Percentiles rank a stretch among this genome's conserved stretches.
These are phyloP conservation scores for Poeciliopsis turneri DNA, from an alignment of 2,797 vertebrate genomes.

Conservation along the genomic window DNA sequence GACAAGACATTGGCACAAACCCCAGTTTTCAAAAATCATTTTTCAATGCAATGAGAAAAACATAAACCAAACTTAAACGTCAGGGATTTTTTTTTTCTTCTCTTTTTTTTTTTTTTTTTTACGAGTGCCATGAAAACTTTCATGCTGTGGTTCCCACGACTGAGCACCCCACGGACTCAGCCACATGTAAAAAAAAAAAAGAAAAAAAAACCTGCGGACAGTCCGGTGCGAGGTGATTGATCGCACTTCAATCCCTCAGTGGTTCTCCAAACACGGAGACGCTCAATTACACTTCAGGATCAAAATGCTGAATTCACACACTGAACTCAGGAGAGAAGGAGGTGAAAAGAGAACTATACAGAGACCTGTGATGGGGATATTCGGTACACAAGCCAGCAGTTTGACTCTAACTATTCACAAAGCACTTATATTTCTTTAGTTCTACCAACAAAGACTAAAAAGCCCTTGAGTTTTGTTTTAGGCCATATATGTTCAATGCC, in stretches of 20 bases:
- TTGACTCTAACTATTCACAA: constrained; percentile 17
- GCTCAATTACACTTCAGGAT: constrained; percentile 75
- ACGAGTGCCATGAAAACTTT: constrained; percentile 39
- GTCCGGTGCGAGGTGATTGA: constrained; percentile 72
- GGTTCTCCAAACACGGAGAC: constrained; percentile 71
- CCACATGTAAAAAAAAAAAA: constrained; percentile 52
- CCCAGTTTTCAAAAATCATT: constrained; percentile 1
- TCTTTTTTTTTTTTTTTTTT: background rate
- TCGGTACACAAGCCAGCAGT: constrained; percentile 34
- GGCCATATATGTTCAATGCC: background rate
- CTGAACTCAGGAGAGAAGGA: constrained; percentile 37
- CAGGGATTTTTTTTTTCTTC: background rate
- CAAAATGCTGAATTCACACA: constrained; percentile 76
- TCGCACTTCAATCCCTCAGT: constrained; percentile 65
- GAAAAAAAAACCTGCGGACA: constrained; percentile 36
- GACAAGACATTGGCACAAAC: background rate
- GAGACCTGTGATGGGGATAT: constrained; percentile 42
- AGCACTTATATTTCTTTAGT: background rate
- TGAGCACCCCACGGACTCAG: constrained; percentile 48
- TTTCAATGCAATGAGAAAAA: constrained; percentile 48
- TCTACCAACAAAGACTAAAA: background rate
- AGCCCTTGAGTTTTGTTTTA: background rate
- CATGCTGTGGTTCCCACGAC: constrained; percentile 30
- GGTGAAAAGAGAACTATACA: constrained; percentile 26
- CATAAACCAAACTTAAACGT: constrained; percentile 41